Evolutionary conservation across 2,113 vertebrate genomes (phyloP).

Genomic region (Phrynosoma platyrhinos): DNA sequence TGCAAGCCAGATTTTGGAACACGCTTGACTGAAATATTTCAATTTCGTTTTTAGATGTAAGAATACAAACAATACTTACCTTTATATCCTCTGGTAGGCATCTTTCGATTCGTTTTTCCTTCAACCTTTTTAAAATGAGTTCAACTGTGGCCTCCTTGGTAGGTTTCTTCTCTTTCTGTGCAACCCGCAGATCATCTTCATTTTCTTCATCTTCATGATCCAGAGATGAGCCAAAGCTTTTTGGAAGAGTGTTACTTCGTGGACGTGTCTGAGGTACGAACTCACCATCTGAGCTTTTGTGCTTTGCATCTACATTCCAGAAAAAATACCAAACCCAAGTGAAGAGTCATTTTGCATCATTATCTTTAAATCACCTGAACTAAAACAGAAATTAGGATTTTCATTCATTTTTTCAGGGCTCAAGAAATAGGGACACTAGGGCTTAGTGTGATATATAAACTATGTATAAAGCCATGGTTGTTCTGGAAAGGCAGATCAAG

Average conservation of each 20-base stretch:
- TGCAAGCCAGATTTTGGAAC: no score
- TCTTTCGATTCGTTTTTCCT: constrained; percentile 90
- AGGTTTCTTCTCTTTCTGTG: constrained; percentile 82
- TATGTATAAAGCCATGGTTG: not conserved
- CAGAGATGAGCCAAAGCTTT: constrained; percentile 96
- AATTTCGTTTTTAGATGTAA: not conserved
- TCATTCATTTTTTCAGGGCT: not conserved
- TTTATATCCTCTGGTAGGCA: constrained; percentile 94
- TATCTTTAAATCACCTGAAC: not conserved
- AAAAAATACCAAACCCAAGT: constrained; percentile 20
- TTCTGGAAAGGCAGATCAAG: constrained; percentile 6
- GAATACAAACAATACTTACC: constrained; percentile 71
- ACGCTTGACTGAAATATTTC: no score
- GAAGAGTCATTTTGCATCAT: not conserved
- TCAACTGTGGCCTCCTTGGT: constrained; percentile 91
- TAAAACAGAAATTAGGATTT: not conserved
- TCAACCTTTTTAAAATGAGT: constrained; percentile 88
- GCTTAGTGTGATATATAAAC: not conserved
- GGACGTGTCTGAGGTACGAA: constrained; percentile 90
- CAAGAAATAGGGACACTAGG: not conserved
- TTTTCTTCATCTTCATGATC: constrained; percentile 84
- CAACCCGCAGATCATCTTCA: constrained; percentile 68
- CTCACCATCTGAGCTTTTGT: constrained; percentile 88
- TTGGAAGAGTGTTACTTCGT: constrained; percentile 96
- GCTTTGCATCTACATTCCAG: constrained; percentile 87